Conservation (phyloP, 2,113 vertebrate species). For the Phaethon lepturus region DNA sequence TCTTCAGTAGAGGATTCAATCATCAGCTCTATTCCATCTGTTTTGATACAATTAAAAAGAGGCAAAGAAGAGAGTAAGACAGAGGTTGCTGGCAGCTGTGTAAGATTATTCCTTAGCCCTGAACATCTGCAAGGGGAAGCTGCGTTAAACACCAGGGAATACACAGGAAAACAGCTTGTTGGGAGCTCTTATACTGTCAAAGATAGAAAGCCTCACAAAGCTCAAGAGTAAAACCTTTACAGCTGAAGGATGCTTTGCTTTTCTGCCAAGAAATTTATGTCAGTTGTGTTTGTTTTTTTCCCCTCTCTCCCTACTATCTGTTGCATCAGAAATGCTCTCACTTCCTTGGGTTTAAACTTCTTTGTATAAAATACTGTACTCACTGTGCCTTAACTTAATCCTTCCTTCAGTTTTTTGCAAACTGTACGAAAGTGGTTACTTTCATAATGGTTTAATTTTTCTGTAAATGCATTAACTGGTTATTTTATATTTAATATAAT, state of each 20-base stretch:
- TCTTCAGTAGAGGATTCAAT: not conserved
- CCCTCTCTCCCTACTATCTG: not conserved
- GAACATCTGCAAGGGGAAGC: not conserved
- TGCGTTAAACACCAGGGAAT: not conserved
- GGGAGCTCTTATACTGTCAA: not conserved
- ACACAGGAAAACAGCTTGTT: not conserved
- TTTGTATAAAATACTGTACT: conserved; percentile 62
- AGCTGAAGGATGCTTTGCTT: not conserved
- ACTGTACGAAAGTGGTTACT: conserved; percentile 51
- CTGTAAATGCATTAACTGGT: conserved; percentile 75
- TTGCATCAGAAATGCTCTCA: conserved; percentile 23
- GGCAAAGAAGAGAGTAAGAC: not conserved
- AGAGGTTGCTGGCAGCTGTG: not conserved
- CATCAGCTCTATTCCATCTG: not conserved
- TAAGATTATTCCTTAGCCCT: not conserved
- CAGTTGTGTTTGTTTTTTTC: not conserved
- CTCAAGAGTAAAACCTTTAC: not conserved
- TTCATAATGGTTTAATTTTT: conserved; percentile 61
- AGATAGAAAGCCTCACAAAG: not conserved
- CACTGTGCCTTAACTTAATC: conserved; percentile 80
- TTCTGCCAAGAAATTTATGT: not conserved
- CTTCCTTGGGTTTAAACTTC: conserved; percentile 48
- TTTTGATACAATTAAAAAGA: not conserved
- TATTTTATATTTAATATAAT: conserved; percentile 77
- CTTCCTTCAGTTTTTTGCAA: conserved; percentile 71